phyloP scores from a whole-genome alignment of 2,797 vertebrate species.

The Acipenser transmontanus region DNA sequence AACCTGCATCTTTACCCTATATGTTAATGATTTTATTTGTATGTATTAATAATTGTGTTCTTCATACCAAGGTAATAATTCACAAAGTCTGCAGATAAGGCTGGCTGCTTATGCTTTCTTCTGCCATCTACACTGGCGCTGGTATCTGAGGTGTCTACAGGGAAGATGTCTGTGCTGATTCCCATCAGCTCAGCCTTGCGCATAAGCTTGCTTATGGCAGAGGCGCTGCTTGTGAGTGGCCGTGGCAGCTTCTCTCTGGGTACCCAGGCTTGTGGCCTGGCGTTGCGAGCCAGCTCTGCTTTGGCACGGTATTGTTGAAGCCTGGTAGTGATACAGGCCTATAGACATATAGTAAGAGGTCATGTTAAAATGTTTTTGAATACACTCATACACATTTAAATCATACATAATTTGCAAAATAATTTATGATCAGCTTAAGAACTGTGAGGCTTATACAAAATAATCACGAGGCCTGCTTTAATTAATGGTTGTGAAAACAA shows the following conservation, averaged over 20 bases:
- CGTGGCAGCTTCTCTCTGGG: slow-evolving; percentile 90
- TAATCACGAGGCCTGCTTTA: no score
- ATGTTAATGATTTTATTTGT: neutral
- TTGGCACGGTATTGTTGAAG: slow-evolving; percentile 93
- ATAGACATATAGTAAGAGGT: slow-evolving; percentile 49
- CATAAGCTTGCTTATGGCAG: slow-evolving; percentile 93
- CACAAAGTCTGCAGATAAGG: slow-evolving; percentile 92
- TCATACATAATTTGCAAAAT: no score
- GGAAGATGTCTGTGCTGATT: slow-evolving; percentile 95
- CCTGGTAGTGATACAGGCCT: slow-evolving; percentile 90
- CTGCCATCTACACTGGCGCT: slow-evolving; percentile 90
- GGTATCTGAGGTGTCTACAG: slow-evolving; percentile 90
- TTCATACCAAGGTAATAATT: slow-evolving; percentile 93
- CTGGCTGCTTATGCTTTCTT: slow-evolving; percentile 92
- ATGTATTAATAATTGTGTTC: neutral
- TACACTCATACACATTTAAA: no score
- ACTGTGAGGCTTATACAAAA: no score
- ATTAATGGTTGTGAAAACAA: no score
- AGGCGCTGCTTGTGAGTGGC: slow-evolving; percentile 92
- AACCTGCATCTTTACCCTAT: neutral
- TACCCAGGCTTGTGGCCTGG: slow-evolving; percentile 93
- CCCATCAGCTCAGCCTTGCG: slow-evolving; percentile 95
- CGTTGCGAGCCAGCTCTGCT: slow-evolving; percentile 87
- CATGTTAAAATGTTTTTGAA: no score
- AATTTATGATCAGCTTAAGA: no score